A percentile compares a stretch with the other conserved stretches of the same genome.
These are phyloP conservation scores for Morpho helenor DNA, from an alignment of 2,888 invertebrate species.

Conservation along the genomic window DNA sequence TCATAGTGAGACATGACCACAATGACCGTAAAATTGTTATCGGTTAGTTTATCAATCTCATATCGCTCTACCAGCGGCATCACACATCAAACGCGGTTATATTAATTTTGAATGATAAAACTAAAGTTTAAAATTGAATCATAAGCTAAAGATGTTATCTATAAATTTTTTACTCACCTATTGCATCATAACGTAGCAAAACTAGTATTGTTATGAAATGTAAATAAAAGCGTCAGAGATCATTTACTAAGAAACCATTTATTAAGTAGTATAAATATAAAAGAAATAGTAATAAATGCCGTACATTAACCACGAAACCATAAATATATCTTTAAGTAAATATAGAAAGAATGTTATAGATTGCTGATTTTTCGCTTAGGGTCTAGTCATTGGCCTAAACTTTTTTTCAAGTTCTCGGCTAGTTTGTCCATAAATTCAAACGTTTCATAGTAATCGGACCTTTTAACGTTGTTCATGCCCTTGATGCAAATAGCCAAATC, in stretches of 20 bases:
- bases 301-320: slow-evolving; percentile 53
- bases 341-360: slow-evolving; percentile 41
- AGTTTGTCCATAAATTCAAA: slow-evolving; percentile 98
- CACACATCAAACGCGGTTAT: too few species aligned
- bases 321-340: slow-evolving; percentile 34
- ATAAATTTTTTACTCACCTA: too few species aligned
- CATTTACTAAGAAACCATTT: slow-evolving; percentile 1
- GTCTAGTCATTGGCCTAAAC: slow-evolving; percentile 76
- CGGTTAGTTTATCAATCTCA: neutral
- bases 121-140: too few species aligned
- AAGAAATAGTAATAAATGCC: slow-evolving; percentile 53
- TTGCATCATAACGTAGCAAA: too few species aligned
- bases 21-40: neutral
- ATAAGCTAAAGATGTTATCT: too few species aligned
- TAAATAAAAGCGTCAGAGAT: neutral
- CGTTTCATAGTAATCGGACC: slow-evolving; percentile 95
- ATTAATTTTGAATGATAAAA: too few species aligned
- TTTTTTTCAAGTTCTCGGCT: slow-evolving; percentile 90
- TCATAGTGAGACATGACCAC: neutral
- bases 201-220: too few species aligned
- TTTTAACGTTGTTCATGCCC: slow-evolving; percentile 88
- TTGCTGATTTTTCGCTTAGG: slow-evolving; percentile 40
- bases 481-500: slow-evolving; percentile 99
- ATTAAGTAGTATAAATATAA: slow-evolving; percentile 6
- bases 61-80: too few species aligned